Base-by-base conservation (phyloP, 2,797 vertebrate genomes). In the Periophthalmus magnuspinnatus region DNA sequence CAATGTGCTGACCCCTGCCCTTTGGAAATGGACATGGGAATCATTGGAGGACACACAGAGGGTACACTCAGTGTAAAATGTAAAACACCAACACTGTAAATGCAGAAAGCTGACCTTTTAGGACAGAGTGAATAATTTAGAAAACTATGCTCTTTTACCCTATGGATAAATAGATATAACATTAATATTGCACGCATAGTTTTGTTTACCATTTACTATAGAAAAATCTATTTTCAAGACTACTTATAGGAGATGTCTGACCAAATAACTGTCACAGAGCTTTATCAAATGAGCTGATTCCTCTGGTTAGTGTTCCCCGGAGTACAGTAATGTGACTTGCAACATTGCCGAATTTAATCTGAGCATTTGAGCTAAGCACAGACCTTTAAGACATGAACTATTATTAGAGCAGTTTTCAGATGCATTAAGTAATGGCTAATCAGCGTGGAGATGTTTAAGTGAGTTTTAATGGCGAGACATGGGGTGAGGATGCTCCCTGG, bases 341-440 rank as follows among this genome's bases (percentile, higher is more conserved):
- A 57, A 32, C 22, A 13, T 10, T 14, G 24, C 11, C 16, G 56
- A 57, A 57, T 57, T 57, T 6, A 28, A 28, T 14, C 56, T 57
- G 11, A 32, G 16, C 24, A 34, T 32, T 58, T 16, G 28, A 32
- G 14, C 14, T 14, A 17, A 60, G 24, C 14, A 24, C 13, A 57
- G 33, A 19, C 32, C 32, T 34, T 60, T 60, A 38, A 59, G 19
- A 60, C 19, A 38, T 32, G 28, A 59, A 60, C 17, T 36, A 36
- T 21, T 38, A 36, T 36, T 21, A 9, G 8, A 41, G 60, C 60
- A 21, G 19, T 41, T 41, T 41, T 62, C 36, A 62, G n/a, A 62
- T 22, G 36, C 60, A 41, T 62, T 62, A 22, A 45, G 60, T 45
- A 62, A 24, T 45, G 36, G n/a, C n/a, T 45, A 62, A 62, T 62